Evolutionary conservation across 2,888 invertebrate genomes (phyloP), one percentile per base, ranked within the genome.

Genomic region (Eilema sororculum): DNA sequence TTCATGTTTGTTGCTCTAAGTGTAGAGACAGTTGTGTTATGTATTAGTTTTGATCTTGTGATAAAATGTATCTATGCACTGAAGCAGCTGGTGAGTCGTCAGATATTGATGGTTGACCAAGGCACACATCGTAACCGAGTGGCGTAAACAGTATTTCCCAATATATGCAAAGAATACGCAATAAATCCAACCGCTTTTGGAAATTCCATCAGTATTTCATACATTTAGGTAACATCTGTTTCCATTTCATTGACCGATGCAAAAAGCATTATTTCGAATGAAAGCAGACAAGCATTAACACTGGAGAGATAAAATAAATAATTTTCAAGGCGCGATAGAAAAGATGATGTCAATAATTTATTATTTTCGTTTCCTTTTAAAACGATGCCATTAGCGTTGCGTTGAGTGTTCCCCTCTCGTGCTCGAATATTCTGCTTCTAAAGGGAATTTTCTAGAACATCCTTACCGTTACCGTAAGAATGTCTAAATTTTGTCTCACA

Each of bases 341-440:
- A 81, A 87, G 86, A 86, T 88, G 88, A 89, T 91, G 92, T 92
- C 92, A 93, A 94, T 93, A 93, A 93, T 91, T 91, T 91, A 92
- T 93, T 92, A 92, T 93, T 91, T 93, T 93, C 90, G 86, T 90
- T 92, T 90, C 90, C 90, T 90, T 90, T 89, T 87, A 91, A 92
- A 92, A 88, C 87, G 89, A 87, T 76, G 89, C 92, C 91, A 93
- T 93, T 93, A 93, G 89, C 87, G 88, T 80, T 83, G 79, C 84
- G 87, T 77, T 87, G 91, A 91, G 92, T 90, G 91, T 90, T 90
- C 80, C 84, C 78, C 84, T 84, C 84, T 80, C 78, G 85, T 72
- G 86, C 87, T 88, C 86, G 84, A 89, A 91, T 89, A 89, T 90
- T 89, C 84, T 84, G 79, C 84, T 87, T 83, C 81, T 80, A 85